Evolutionary conservation across 2,113 vertebrate species (phyloP), one percentile per base, ranked within the genome.

Genomic region (Neofelis nebulosa): DNA sequence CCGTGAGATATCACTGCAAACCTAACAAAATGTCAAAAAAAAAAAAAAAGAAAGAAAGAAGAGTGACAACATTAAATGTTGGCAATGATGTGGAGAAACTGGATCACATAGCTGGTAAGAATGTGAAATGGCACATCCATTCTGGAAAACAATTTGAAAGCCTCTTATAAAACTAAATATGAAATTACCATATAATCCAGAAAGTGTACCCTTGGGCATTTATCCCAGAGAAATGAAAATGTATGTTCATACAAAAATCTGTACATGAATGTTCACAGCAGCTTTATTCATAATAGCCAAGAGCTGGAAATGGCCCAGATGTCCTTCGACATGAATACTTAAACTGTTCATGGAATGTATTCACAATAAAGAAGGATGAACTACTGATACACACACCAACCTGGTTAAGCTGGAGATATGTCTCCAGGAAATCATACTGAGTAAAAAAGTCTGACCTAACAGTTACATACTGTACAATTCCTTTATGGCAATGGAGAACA

Each of bases 131-230:
- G 45, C 33, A 48, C 45, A 81, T 50, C 25, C 45, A 73, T 65
- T 45, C 45, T 61, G 52, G 36, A 79, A 93, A 85, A 55, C 4
- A 52, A 31, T 66, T 66, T 74, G 36, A 89, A 36, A 91, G 73
- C 55, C 80, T 94, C 71, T 85, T 73, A 73, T 45, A 91, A 94
- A 94, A 87, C 29, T 55, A 91, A 94, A 55, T 79, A 73, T 52
- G n/a, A 4, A 13, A 66, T 45, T 91, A 86, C 33, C 25, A 73
- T 80, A 6, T 36, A 66, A 91, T 90, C 45, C 45, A 38, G 81
- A 86, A 94, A 87, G 52, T 45, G 41, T 65, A 23, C 61, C 79
- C 52, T 57, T 45, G 18, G 73, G 92, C 55, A 91, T 78, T 94
- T 91, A 74, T 66, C 38, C 86, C 66, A 65, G 78, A 83, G 14